These are phyloP conservation scores for Synergus japonicus DNA, from an alignment of 2,888 invertebrate genomes.

Conservation along the genomic window DNA sequence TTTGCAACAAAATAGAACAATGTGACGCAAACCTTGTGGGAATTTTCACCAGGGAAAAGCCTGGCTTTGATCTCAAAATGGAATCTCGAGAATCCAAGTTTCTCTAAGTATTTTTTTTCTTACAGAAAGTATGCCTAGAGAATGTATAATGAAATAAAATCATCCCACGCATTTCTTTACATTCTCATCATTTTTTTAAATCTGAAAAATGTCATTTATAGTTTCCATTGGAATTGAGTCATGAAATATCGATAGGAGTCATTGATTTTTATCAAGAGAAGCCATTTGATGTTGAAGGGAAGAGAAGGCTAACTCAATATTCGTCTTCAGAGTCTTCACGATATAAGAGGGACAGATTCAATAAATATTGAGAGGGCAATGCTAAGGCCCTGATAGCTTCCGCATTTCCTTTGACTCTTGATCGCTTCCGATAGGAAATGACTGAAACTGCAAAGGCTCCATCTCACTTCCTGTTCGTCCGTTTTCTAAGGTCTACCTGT, in stretches of 20 bases:
- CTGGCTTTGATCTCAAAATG: not conserved
- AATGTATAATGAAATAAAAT: not conserved
- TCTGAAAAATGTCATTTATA: not conserved
- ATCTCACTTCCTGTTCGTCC: conserved; percentile 21
- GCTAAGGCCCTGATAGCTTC: conserved; percentile 23
- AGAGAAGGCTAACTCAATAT: conserved; percentile 17
- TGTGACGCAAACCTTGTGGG: not conserved
- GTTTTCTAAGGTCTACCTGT: not conserved
- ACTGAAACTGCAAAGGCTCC: not conserved
- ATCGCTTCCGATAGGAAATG: conserved; percentile 15
- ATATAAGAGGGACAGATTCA: conserved; percentile 3
- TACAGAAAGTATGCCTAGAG: not conserved
- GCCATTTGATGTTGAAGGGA: not conserved
- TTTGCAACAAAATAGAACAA: not conserved
- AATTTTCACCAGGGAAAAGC: not conserved
- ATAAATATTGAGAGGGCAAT: conserved; percentile 40
- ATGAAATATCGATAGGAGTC: not conserved
- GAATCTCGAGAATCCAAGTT: not conserved
- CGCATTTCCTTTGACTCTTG: conserved; percentile 31
- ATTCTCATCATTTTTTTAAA: not conserved
- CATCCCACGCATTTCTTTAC: not conserved
- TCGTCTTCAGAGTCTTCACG: conserved; percentile 16
- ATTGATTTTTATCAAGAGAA: not conserved
- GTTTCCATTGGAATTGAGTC: not conserved
- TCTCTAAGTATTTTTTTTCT: not conserved